These are phyloP conservation scores for Cosmorhoe ocellata DNA, from an alignment of 2,888 invertebrate genomes.

Conservation along the genomic window DNA sequence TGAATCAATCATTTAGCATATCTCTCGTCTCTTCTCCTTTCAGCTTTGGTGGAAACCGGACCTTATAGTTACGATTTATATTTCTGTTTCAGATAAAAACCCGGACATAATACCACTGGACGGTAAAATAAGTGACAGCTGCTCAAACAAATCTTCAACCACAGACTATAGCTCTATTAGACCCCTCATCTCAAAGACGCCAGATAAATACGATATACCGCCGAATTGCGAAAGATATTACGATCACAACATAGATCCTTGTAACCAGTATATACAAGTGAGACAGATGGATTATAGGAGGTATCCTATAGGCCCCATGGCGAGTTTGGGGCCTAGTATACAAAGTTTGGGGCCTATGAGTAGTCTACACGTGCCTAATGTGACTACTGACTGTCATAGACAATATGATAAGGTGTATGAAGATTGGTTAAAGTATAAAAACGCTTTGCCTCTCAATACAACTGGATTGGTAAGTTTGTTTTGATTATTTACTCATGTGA, in stretches of 20 bases:
- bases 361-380: constrained; percentile 50
- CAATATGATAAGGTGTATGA: constrained; percentile 76
- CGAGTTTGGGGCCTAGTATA: constrained; percentile 46
- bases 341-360: constrained; percentile 56
- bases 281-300: constrained; percentile 66
- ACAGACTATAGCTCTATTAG: constrained; percentile 73
- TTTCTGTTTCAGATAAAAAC: constrained; percentile 74
- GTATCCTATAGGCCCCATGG: constrained; percentile 53
- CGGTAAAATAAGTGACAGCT: constrained; percentile 74
- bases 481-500: too few relatives aligned
- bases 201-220: constrained; percentile 67
- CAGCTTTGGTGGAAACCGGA: too few relatives aligned
- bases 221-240: constrained; percentile 65
- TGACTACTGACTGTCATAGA: constrained; percentile 59
- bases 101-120: constrained; percentile 77
- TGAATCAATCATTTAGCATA: too few relatives aligned
- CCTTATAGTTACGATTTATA: too few relatives aligned
- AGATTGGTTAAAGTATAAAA: constrained; percentile 81
- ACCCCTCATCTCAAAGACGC: constrained; percentile 66
- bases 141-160: constrained; percentile 72
- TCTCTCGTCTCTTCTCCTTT: too few relatives aligned
- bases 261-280: constrained; percentile 71
- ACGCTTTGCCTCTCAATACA: constrained; percentile 72
- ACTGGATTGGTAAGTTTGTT: constrained; percentile 64
- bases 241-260: constrained; percentile 65